phyloP scores from a whole-genome alignment of 2,888 invertebrate genomes.

The Trimorus sp. region DNA sequence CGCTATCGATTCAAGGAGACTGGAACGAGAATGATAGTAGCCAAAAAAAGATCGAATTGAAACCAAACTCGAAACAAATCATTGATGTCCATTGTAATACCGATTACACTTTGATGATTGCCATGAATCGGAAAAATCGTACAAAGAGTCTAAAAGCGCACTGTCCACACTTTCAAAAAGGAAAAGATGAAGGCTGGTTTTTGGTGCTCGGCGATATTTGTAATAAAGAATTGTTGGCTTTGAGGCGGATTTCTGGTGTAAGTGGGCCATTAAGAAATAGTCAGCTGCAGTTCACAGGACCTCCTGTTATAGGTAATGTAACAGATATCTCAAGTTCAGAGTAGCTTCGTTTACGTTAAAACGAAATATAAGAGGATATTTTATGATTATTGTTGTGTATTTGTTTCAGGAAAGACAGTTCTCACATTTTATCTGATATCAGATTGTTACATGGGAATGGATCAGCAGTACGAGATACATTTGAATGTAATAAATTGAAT shows the following conservation, averaged over 20 bases:
- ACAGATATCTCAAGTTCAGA: too few species aligned
- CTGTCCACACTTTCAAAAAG: slow-evolving; percentile 93
- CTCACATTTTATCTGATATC: slow-evolving; percentile 93
- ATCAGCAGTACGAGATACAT: slow-evolving; percentile 90
- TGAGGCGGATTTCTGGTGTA: slow-evolving; percentile 87
- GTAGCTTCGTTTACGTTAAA: too few species aligned
- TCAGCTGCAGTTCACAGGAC: slow-evolving; percentile 85
- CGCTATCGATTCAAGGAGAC: slow-evolving; percentile 72
- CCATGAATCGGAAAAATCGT: slow-evolving; percentile 83
- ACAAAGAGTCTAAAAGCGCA: slow-evolving; percentile 85
- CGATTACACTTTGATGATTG: slow-evolving; percentile 88
- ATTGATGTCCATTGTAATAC: slow-evolving; percentile 74
- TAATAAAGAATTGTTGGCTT: slow-evolving; percentile 88
- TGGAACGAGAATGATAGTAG: slow-evolving; percentile 48
- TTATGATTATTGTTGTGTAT: background rate
- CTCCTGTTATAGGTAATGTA: slow-evolving; percentile 80
- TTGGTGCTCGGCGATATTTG: slow-evolving; percentile 90
- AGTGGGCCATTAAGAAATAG: slow-evolving; percentile 82
- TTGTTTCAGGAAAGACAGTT: slow-evolving; percentile 86
- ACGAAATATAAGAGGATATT: background rate
- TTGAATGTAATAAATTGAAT: slow-evolving; percentile 78
- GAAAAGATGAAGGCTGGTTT: slow-evolving; percentile 98
- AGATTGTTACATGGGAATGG: slow-evolving; percentile 95
- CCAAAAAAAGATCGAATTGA: slow-evolving; percentile 65
- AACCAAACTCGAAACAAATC: slow-evolving; percentile 50